These are phyloP conservation scores for Hypena proboscidalis DNA, from an alignment of 2,888 invertebrate species.

Conservation along the genomic window DNA sequence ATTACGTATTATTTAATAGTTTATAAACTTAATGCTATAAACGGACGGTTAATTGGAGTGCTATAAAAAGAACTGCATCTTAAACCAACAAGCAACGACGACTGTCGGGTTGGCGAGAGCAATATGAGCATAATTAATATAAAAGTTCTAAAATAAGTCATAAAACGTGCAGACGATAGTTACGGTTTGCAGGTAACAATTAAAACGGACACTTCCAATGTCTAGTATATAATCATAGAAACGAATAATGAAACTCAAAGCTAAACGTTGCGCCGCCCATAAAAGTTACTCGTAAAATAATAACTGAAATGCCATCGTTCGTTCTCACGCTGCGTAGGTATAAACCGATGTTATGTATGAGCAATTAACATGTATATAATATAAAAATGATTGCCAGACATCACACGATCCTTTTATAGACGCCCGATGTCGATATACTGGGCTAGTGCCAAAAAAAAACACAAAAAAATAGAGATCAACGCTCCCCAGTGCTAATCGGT, in stretches of 20 bases:
- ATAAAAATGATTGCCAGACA: conserved; percentile 55
- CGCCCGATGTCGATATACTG: conserved; percentile 53
- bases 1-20: too few species aligned
- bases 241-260: conserved; percentile 38
- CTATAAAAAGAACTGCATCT: too few species aligned
- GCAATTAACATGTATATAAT: conserved; percentile 50
- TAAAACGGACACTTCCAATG: conserved; percentile 22
- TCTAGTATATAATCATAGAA: conserved; percentile 39
- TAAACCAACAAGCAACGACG: too few species aligned
- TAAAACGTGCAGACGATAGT: neutral
- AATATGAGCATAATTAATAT: neutral
- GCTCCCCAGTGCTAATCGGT: conserved; percentile 42
- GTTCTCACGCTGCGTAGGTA: conserved; percentile 47
- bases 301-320: conserved; percentile 38
- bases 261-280: conserved; percentile 41
- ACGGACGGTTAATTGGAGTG: too few species aligned
- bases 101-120: too few species aligned
- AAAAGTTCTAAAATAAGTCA: neutral
- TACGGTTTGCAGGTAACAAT: conserved; percentile 17
- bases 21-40: too few species aligned
- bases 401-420: conserved; percentile 49
- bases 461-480: conserved; percentile 49
- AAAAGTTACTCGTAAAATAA: conserved; percentile 43
- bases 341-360: conserved; percentile 45
- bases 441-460: conserved; percentile 51